A percentile compares a stretch with the other conserved stretches of the same genome.
Evolutionary conservation across 2,113 vertebrate species (phyloP).

Genomic region (Coptodon rendalli): DNA sequence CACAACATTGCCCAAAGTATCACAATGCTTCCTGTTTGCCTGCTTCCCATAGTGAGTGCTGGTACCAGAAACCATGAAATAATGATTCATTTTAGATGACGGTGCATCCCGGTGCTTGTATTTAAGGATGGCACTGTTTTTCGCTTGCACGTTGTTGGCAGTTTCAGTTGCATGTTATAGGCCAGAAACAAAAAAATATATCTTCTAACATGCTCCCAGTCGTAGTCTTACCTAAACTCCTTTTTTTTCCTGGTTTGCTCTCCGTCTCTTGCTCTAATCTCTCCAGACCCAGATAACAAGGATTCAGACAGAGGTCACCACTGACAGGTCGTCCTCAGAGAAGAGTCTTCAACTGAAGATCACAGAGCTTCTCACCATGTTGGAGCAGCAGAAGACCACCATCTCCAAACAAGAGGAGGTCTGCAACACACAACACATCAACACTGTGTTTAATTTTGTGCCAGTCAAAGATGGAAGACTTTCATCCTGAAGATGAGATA

Average conservation of each 20-base stretch:
- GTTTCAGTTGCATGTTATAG: accelerated
- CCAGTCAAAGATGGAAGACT: background rate
- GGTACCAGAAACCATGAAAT: background rate
- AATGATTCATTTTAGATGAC: accelerated
- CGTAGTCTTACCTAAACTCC: background rate
- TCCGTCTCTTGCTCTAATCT: background rate
- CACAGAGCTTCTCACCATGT: constrained; percentile 75
- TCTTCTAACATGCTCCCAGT: background rate
- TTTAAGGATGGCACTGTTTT: background rate
- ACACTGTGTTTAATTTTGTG: background rate
- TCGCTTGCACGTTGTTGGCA: background rate
- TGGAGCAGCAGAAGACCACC: constrained; percentile 81
- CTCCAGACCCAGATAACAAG: constrained; percentile 78
- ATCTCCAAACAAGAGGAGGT: constrained; percentile 87
- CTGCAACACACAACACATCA: background rate
- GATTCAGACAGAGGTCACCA: constrained; percentile 78
- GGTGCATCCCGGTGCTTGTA: accelerated
- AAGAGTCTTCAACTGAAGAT: constrained; percentile 81
- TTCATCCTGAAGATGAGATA: accelerated
- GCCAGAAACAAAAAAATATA: background rate
- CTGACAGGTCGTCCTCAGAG: constrained; percentile 64
- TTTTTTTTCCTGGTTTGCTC: background rate
- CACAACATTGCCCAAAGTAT: background rate
- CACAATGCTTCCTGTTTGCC: background rate
- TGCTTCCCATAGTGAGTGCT: background rate